Conservation (phyloP, 2,888 invertebrate species). For the Nephrotoma guestfalica region DNA sequence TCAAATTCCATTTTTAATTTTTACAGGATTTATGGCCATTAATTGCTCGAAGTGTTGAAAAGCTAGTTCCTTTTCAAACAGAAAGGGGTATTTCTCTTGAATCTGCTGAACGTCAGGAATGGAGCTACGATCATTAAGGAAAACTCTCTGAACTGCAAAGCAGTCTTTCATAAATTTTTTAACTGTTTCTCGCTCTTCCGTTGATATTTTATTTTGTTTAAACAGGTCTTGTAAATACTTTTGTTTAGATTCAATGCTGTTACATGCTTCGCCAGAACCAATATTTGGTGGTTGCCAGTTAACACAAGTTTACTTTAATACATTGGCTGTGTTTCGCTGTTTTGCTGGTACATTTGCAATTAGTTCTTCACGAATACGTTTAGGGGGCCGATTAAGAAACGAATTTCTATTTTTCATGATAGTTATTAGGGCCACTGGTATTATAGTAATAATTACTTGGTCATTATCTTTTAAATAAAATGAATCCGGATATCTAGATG, state of each 20-base stretch:
- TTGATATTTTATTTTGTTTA: background rate
- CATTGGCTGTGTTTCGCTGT: background rate
- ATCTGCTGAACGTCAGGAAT: background rate
- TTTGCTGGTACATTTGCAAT: background rate
- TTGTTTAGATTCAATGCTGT: background rate
- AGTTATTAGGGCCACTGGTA: background rate
- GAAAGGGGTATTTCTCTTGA: background rate
- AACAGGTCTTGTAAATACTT: background rate
- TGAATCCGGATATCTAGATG: background rate
- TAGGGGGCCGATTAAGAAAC: background rate
- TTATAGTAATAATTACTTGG: background rate
- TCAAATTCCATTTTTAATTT: background rate
- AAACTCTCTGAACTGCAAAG: background rate
- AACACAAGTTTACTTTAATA: background rate
- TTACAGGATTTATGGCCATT: background rate
- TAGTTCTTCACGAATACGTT: background rate
- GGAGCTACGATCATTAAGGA: background rate
- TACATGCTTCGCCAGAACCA: background rate
- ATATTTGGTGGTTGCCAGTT: background rate
- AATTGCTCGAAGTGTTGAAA: background rate
- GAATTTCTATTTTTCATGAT: background rate
- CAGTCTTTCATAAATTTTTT: background rate
- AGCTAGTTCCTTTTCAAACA: background rate
- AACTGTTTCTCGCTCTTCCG: background rate
- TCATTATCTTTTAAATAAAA: background rate